Base-by-base conservation (phyloP, 1,140 invertebrate genomes). In the Diplogasteroides magnus region DNA sequence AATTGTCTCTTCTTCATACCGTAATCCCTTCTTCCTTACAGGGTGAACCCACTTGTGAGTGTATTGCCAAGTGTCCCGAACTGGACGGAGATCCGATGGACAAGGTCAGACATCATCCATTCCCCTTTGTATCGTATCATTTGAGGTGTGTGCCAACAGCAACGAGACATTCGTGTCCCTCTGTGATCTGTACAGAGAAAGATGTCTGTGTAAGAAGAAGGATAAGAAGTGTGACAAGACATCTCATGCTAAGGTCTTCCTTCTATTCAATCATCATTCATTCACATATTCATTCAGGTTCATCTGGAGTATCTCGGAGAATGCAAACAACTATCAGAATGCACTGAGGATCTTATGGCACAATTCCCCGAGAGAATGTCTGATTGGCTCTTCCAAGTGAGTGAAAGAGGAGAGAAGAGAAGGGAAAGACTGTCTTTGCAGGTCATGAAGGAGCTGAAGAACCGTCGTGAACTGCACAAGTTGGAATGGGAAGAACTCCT, bases 351-450 rank as follows among this genome's bases (percentile, higher is more conserved):
- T 69, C 91, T 95, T 83, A 90, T 94, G 88, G 85, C 88, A 26
- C 87, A 84, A 58, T 83, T 83, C 73, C 82, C 82, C 25, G 74
- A 92, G 27, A 88, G 93, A 76, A 96, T 96, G 93, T 88, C 92
- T 57, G 93, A 96, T 78, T 96, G 93, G 93, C 87, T 96, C 6
- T 96, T 94, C 87, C 93, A 94, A 86, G 90, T 95, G 64, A 93
- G 92, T 28, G 3, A 13, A 14, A 23, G 26, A 69, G 37, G 2
- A 15, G n/a, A n/a, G n/a, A n/a, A n/a, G n/a, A n/a, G 19, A 19
- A 1, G 2, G 14, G n/a, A 26, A 71, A 64, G 6, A 19, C 2
- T 67, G 48, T n/a, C 31, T 6, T 71, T 76, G 3, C 60, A 79
- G 78, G 82, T 83, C 32, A 83, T 83, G 82, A 88, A 91, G 69